Evolutionary conservation across 2,888 invertebrate species (phyloP).

Genomic region (Parelbella ahira): DNA sequence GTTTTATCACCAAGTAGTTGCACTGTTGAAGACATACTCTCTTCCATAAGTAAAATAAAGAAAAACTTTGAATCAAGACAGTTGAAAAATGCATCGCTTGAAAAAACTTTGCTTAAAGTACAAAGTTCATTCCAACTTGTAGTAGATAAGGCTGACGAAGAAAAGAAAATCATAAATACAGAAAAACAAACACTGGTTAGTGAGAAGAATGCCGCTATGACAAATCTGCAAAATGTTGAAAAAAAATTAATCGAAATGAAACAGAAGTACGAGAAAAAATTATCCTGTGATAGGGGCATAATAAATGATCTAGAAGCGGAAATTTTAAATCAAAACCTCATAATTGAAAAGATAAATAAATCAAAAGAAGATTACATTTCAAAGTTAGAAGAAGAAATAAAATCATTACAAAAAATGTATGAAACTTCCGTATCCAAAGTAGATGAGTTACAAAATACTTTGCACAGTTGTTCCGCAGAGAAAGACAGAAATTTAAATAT

Average conservation of each 20-base stretch:
- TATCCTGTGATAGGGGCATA: constrained; percentile 40
- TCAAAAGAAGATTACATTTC: constrained; percentile 47
- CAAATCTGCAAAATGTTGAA: constrained; percentile 49
- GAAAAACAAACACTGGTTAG: constrained; percentile 61
- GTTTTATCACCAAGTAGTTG: constrained; percentile 44
- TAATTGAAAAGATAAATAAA: constrained; percentile 54
- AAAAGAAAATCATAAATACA: constrained; percentile 59
- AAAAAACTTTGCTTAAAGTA: constrained; percentile 55
- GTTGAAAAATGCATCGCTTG: constrained; percentile 45
- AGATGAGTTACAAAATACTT: constrained; percentile 42
- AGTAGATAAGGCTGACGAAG: constrained; percentile 64
- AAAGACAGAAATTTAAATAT: constrained; percentile 35
- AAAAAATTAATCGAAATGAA: constrained; percentile 47
- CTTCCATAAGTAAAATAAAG: constrained; percentile 52
- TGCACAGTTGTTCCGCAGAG: constrained; percentile 36
- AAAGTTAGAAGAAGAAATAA: constrained; percentile 54
- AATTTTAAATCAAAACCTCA: constrained; percentile 57
- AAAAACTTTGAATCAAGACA: constrained; percentile 45
- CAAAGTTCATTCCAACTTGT: constrained; percentile 63
- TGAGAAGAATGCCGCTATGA: constrained; percentile 64
- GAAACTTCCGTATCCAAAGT: constrained; percentile 43
- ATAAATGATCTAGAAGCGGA: constrained; percentile 60
- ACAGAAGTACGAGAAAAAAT: constrained; percentile 49
- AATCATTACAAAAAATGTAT: constrained; percentile 47
- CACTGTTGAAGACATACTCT: constrained; percentile 46